A percentile compares a stretch with the other conserved stretches of the same genome.
Conservation (phyloP, 1,140 invertebrate species). For the Drosophila kohkoa region DNA sequence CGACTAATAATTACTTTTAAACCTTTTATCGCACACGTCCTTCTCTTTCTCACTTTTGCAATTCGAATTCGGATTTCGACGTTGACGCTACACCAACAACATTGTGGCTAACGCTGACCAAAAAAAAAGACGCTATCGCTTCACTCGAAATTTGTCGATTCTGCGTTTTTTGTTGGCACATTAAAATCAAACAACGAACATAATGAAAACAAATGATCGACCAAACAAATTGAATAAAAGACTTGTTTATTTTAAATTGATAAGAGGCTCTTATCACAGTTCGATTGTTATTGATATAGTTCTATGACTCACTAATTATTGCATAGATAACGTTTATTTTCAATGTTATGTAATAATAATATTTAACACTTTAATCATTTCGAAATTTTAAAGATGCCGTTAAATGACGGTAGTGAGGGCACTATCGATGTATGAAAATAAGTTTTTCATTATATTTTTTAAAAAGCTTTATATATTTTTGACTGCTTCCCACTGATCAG, state of each 20-base stretch:
- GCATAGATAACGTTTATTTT: constrained; percentile 11
- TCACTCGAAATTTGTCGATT: constrained; percentile 15
- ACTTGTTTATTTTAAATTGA: constrained; percentile 14
- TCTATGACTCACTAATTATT: constrained; percentile 17
- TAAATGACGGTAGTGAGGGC: background rate
- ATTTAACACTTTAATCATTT: background rate
- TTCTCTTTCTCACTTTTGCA: constrained; percentile 14
- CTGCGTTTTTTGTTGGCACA: constrained; percentile 6
- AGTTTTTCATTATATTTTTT: background rate
- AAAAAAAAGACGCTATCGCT: background rate
- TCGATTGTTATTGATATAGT: background rate
- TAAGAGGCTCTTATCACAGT: constrained; percentile 25
- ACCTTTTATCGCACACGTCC: constrained; percentile 16
- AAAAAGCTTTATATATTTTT: no score
- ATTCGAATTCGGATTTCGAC: background rate
- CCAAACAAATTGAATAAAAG: background rate
- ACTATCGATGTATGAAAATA: background rate
- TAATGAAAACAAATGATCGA: constrained; percentile 1
- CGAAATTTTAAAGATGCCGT: background rate
- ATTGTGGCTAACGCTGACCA: constrained; percentile 9
- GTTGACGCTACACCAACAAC: background rate
- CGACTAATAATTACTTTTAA: background rate
- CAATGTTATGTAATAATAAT: background rate
- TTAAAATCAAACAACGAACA: background rate
- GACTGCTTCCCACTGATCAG: no score